Base-by-base conservation (phyloP, 2,797 vertebrate species). In the Steatocranus sp. region DNA sequence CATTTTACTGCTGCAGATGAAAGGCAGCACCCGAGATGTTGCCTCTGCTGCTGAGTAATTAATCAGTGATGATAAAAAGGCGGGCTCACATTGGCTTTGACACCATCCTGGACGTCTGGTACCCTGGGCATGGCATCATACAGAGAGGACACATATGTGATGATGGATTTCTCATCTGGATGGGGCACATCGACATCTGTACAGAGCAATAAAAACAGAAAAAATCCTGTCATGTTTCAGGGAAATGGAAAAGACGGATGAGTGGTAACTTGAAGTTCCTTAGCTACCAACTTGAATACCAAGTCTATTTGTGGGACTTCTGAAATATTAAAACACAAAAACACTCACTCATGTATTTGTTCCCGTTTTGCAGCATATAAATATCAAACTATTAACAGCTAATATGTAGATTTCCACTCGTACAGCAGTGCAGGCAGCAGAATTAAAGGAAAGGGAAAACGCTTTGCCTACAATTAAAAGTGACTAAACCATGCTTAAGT, bases 111-210 rank as follows among this genome's bases (percentile, higher is more conserved):
- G 8, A 94, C 96, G 0, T 97, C 97, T 0, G 98, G 98, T n/a
- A 99, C 98, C 0, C 98, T 92, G 0, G 98, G 98, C 97, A 99
- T 98, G 87, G 96, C 98, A 0, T 99, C 98, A 0, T 99, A 99
- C 81, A 99, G 82, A 0, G 98, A 99, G 2, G 98, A 99, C 15
- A 99, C 98, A 0, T 99, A 99, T 0, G 98, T 99, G 93, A 99
- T 99, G 95, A 99, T 97, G 84, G 98, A 99, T 83, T 99, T 99
- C 93, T 99, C 98, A 0, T 99, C 98, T 0, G 98, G 98, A 85
- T 99, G 98, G 0, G 97, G 93, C n/a, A 99, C 98, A 0, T 99
- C 98, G 76, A 99, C 98, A 4, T 99, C 98, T 99, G 51, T 1
- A 36, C 5, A 74, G 50, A 46, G 34, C 66, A 9, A 68, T 1